Conservation (phyloP, 2,113 vertebrate genomes). For the Scomber colias region DNA sequence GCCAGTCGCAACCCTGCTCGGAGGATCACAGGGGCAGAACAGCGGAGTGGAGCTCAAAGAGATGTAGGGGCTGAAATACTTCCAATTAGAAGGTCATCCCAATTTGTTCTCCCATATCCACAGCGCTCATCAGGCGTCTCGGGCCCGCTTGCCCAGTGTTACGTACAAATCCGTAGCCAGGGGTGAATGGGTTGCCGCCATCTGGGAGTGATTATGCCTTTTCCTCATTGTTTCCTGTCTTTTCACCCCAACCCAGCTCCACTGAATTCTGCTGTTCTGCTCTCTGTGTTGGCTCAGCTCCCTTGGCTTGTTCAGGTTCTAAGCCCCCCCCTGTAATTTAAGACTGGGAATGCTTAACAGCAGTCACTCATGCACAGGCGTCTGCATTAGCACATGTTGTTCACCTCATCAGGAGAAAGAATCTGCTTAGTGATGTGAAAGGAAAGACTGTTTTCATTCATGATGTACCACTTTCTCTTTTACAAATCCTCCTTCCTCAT, state of each 20-base stretch:
- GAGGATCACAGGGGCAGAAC: conserved; percentile 60
- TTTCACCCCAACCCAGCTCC: conserved; percentile 65
- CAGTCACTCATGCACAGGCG: conserved; percentile 70
- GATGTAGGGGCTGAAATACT: conserved; percentile 61
- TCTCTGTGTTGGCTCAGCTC: conserved; percentile 65
- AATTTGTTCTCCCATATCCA: conserved; percentile 79
- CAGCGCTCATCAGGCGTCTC: conserved; percentile 56
- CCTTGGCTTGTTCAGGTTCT: conserved; percentile 69
- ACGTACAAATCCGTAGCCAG: conserved; percentile 57
- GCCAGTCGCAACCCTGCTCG: conserved; percentile 55
- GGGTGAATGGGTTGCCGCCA: conserved; percentile 74
- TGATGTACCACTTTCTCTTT: background rate
- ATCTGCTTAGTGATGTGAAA: conserved; percentile 21
- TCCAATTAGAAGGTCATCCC: conserved; percentile 82
- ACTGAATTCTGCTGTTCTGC: conserved; percentile 52
- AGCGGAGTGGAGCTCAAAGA: conserved; percentile 55
- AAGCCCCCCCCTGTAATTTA: conserved; percentile 72
- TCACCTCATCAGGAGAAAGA: conserved; percentile 63
- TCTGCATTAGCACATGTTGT: conserved; percentile 74
- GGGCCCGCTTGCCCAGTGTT: conserved; percentile 37
- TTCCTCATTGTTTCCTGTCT: conserved; percentile 83
- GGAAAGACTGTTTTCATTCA: conserved; percentile 26
- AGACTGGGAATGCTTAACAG: conserved; percentile 76
- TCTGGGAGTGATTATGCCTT: conserved; percentile 84
- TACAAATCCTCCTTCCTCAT: background rate